A percentile compares a stretch with the other conserved stretches of the same genome.
These are phyloP conservation scores for Erannis defoliaria DNA, from an alignment of 2,888 invertebrate genomes.

Conservation along the genomic window DNA sequence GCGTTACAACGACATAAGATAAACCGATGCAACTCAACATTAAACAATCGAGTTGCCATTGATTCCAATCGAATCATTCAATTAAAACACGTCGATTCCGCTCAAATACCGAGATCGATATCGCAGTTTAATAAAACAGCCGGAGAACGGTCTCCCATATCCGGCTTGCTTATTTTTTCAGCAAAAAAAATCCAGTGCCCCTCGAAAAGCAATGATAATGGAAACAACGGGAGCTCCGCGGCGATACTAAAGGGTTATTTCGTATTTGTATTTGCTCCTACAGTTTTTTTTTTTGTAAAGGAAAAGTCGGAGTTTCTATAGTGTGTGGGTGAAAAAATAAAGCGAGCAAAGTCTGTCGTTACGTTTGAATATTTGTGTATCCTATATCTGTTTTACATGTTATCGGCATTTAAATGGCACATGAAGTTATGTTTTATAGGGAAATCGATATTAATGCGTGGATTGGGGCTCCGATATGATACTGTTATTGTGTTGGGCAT, in stretches of 20 bases:
- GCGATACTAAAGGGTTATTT: slow-evolving; percentile 76
- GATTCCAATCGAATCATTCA: slow-evolving; percentile 70
- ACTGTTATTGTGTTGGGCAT: slow-evolving; percentile 21
- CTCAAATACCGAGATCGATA: slow-evolving; percentile 75
- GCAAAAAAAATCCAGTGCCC: slow-evolving; percentile 66
- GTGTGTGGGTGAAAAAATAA: slow-evolving; percentile 68
- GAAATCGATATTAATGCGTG: slow-evolving; percentile 40
- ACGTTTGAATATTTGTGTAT: slow-evolving; percentile 53
- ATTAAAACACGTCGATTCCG: slow-evolving; percentile 65
- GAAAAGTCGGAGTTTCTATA: slow-evolving; percentile 63
- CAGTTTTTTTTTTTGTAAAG: slow-evolving; percentile 48
- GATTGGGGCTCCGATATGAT: slow-evolving; percentile 28
- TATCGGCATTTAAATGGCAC: slow-evolving; percentile 45
- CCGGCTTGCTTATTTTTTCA: slow-evolving; percentile 78
- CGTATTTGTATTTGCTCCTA: slow-evolving; percentile 76
- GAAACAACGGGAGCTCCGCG: slow-evolving; percentile 73
- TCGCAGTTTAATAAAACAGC: slow-evolving; percentile 84
- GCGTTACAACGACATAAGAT: slow-evolving; percentile 73
- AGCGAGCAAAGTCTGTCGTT: slow-evolving; percentile 54
- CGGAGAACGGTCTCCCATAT: slow-evolving; percentile 77
- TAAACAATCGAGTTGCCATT: slow-evolving; percentile 67
- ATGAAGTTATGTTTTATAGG: slow-evolving; percentile 38
- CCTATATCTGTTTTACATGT: slow-evolving; percentile 51
- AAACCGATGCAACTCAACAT: slow-evolving; percentile 79
- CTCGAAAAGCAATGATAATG: slow-evolving; percentile 82